Base-by-base conservation (phyloP, 2,888 invertebrate species). In the Cacoxenus indagator region DNA sequence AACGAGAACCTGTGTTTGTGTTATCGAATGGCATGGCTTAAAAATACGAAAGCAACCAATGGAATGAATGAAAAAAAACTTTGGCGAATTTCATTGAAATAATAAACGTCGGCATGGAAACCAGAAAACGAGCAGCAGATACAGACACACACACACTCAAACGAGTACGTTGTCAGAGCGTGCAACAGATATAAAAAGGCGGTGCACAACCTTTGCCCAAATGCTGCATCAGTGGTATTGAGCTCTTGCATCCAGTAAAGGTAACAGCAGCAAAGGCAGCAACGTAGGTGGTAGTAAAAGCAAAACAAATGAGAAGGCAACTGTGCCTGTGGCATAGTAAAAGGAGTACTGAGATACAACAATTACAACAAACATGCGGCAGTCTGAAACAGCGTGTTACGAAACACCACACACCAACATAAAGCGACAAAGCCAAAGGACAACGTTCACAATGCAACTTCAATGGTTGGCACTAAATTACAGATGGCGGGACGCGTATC, bases 401-500 rank as follows among this genome's bases (percentile, higher is more conserved):
- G 14, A 37, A 37, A 37, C 37, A 37, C 1, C 37, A 37, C 9
- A 31, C 9, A 31, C 5, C 4, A 8, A 37, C 9, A 37, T 14
- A 37, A 37, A 37, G 14, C 8, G 37, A 8, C 2, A 37, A 37
- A 37, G 37, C 37, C 37, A 37, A 37, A 37, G 37, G 19, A 48
- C 46, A 48, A 6, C 46, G 17, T n/a, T 14, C n/a, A 17, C 19
- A 17, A 48, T 4, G 37, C 11, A 11, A 37, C 11, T 8, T 8
- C 17, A n/a, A 46, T 46, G 46, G 46, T 14, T 17, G 51, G 19
- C 3, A 51, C 22, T 17, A 17, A 51, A 51, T 22, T 22, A 19
- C 17, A 51, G 51, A 51, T 51, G 51, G 24, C 51, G 19, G 29
- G 57, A n/a, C 29, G 29, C n/a, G 57, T 57, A 57, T 57, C 57